phyloP scores from a whole-genome alignment of 2,888 invertebrate genomes.

The Apodemia duryi region DNA sequence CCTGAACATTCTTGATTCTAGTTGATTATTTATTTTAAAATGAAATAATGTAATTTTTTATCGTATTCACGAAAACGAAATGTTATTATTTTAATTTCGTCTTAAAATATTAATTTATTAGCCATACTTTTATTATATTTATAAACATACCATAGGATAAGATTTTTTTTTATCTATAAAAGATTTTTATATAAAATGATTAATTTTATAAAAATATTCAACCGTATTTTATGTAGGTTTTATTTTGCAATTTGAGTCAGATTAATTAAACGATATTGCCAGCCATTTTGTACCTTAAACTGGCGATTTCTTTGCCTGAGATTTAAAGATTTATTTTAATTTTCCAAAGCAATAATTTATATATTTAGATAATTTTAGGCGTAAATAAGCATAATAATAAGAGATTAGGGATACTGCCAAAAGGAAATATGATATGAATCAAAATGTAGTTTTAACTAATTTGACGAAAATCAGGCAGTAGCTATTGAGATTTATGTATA shows the following conservation, averaged over 20 bases:
- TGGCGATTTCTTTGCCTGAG: constrained; percentile 45
- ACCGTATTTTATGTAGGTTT: constrained; percentile 9
- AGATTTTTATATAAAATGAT: constrained; percentile 60
- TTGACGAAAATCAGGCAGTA: constrained; percentile 54
- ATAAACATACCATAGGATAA: constrained; percentile 75
- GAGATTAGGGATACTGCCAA: constrained; percentile 64
- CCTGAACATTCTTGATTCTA: constrained; percentile 53
- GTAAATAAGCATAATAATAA: constrained; percentile 59
- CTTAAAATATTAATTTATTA: constrained; percentile 72
- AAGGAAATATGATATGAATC: constrained; percentile 42
- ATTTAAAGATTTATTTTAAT: constrained; percentile 60
- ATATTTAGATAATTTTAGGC: constrained; percentile 51
- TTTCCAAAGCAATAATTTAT: constrained; percentile 73
- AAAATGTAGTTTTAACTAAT: constrained; percentile 36
- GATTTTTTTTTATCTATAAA: constrained; percentile 68
- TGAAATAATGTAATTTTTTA: constrained; percentile 39
- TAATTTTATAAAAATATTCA: constrained; percentile 6
- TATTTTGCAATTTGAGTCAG: constrained; percentile 47
- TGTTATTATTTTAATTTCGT: constrained; percentile 48
- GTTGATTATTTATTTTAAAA: constrained; percentile 48
- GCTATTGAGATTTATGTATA: constrained; percentile 35
- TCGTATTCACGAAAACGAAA: constrained; percentile 33
- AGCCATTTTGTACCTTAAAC: constrained; percentile 61
- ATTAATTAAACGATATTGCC: constrained; percentile 58
- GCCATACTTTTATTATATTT: constrained; percentile 71